Conservation (phyloP, 2,888 invertebrate genomes). For the Tridacna crocea region DNA sequence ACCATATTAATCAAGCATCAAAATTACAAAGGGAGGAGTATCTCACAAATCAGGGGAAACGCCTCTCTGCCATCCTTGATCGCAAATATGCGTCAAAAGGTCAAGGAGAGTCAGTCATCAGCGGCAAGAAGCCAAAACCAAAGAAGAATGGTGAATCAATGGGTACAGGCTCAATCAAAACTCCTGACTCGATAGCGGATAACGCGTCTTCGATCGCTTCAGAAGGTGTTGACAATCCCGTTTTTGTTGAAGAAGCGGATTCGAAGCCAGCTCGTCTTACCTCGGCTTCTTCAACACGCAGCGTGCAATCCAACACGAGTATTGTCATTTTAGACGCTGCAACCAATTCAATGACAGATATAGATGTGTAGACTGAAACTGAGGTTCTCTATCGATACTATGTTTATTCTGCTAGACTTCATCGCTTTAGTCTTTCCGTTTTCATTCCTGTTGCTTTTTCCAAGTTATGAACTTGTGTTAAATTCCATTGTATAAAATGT, state of each 20-base stretch:
- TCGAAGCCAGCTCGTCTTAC: background rate
- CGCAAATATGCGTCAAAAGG: background rate
- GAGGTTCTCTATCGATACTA: too few relatives aligned
- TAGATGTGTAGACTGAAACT: slow-evolving; percentile 9
- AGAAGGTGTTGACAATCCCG: background rate
- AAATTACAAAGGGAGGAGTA: background rate
- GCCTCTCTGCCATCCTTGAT: background rate
- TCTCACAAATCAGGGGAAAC: background rate
- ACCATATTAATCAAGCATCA: background rate
- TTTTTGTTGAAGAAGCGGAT: background rate
- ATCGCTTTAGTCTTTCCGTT: too few relatives aligned
- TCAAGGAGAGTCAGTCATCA: background rate
- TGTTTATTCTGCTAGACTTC: too few relatives aligned
- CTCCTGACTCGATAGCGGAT: background rate
- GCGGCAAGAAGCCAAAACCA: background rate
- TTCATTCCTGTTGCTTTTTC: too few relatives aligned
- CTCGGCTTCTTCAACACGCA: slow-evolving; percentile 3
- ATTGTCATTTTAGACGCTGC: background rate
- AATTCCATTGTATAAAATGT: too few relatives aligned
- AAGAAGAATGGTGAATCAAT: background rate
- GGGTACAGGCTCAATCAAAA: background rate
- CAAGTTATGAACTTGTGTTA: too few relatives aligned
- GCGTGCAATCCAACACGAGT: slow-evolving; percentile 7
- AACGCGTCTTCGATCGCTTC: background rate
- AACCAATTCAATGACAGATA: slow-evolving; percentile 4